Evolutionary conservation across 2,113 vertebrate genomes (phyloP).

Genomic region (Ptilonorhynchus violaceus): DNA sequence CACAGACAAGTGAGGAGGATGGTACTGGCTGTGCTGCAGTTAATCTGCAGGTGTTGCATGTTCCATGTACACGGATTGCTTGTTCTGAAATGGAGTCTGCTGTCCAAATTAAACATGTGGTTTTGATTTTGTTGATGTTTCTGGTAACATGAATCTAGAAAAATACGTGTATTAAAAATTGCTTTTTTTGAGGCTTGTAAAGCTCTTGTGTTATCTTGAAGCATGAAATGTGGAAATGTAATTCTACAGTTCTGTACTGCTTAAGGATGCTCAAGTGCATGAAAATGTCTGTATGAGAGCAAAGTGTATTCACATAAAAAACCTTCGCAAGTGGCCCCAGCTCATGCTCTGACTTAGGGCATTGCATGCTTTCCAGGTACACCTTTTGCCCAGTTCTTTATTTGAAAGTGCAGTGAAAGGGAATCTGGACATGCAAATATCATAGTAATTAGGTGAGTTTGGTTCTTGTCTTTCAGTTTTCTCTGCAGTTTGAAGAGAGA

Average conservation of each 20-base stretch:
- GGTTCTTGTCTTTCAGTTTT: background rate
- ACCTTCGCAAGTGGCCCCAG: background rate
- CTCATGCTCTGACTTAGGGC: background rate
- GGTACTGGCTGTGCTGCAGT: background rate
- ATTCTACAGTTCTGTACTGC: background rate
- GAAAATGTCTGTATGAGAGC: background rate
- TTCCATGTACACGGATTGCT: background rate
- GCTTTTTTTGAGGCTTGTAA: background rate
- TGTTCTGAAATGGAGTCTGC: background rate
- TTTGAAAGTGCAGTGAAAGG: background rate
- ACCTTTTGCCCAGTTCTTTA: background rate
- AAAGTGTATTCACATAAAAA: background rate
- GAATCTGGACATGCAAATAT: background rate
- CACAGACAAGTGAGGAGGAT: background rate
- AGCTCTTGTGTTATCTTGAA: background rate
- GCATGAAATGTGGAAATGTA: background rate
- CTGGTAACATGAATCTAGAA: background rate
- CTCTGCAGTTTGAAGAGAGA: background rate
- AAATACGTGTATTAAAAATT: background rate
- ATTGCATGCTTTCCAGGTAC: background rate
- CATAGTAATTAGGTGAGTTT: background rate
- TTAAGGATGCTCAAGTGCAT: background rate
- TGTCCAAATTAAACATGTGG: background rate
- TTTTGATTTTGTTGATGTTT: background rate
- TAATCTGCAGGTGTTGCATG: background rate